Percentiles rank a stretch among this genome's conserved stretches.
Conservation (phyloP, 2,888 invertebrate genomes). For the Eristalinus aeneus region DNA sequence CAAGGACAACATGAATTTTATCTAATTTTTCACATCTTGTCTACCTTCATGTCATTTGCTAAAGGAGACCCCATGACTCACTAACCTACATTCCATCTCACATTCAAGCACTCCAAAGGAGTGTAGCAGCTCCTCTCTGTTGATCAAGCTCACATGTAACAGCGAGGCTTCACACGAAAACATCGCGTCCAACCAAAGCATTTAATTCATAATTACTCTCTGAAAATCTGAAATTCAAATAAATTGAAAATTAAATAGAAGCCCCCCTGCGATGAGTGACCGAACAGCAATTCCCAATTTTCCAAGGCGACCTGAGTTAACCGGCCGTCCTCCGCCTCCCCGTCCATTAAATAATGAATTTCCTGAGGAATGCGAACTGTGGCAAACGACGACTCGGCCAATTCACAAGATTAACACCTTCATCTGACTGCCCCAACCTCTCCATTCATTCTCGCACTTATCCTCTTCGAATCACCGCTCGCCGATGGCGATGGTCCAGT, state of each 20-base stretch:
- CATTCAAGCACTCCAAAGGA: too few relatives aligned
- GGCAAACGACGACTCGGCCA: slow-evolving; percentile 62
- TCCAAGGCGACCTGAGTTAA: neutral
- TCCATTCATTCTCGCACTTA: slow-evolving; percentile 10
- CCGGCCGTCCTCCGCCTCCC: neutral
- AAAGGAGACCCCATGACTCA: too few relatives aligned
- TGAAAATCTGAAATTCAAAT: too few relatives aligned
- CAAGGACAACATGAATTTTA: too few relatives aligned
- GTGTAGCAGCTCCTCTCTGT: too few relatives aligned
- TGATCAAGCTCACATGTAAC: too few relatives aligned
- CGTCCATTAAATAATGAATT: slow-evolving; percentile 68
- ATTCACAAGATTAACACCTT: slow-evolving; percentile 68
- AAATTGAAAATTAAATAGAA: neutral
- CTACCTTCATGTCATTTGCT: too few relatives aligned
- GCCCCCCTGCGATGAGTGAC: neutral
- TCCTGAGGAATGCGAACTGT: slow-evolving; percentile 64
- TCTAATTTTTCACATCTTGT: too few relatives aligned
- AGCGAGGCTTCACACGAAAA: too few relatives aligned
- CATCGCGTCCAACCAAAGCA: too few relatives aligned
- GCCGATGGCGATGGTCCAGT: slow-evolving; percentile 36
- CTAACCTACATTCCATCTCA: too few relatives aligned
- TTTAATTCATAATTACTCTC: too few relatives aligned
- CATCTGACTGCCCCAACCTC: slow-evolving; percentile 43
- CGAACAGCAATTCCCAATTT: slow-evolving; percentile 38
- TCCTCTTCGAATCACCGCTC: slow-evolving; percentile 20